phyloP scores from a whole-genome alignment of 1,140 invertebrate genomes.

The Dinoponera quadriceps region DNA sequence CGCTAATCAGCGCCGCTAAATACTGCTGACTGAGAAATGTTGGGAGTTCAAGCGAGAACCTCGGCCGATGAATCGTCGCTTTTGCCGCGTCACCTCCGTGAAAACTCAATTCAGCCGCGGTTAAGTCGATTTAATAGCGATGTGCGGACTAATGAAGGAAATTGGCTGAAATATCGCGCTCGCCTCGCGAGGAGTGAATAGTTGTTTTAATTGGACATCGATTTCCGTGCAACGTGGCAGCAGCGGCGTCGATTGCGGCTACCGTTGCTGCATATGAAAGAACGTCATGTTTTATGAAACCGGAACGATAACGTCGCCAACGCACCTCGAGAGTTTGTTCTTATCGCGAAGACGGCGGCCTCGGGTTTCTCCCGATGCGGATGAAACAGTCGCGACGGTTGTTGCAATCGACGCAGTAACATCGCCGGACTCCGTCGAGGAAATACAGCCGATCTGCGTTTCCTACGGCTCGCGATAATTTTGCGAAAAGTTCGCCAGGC shows the following conservation, averaged over 20 bases:
- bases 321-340: slow-evolving; percentile 30
- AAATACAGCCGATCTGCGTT: neutral
- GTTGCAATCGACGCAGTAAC: slow-evolving; percentile 2
- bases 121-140: neutral
- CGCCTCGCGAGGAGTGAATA: slow-evolving; percentile 1
- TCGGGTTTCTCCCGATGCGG: slow-evolving; percentile 8
- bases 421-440: neutral
- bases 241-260: neutral
- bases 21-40: neutral
- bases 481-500: too few species aligned
- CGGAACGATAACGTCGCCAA: slow-evolving; percentile 27
- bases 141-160: slow-evolving; percentile 2
- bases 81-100: neutral
- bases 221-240: neutral
- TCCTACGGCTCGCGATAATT: too few species aligned
- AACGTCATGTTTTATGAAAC: slow-evolving; percentile 38
- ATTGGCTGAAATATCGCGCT: neutral
- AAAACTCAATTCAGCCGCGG: neutral
- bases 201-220: slow-evolving; percentile 37
- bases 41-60: too few species aligned
- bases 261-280: neutral
- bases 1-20: neutral
- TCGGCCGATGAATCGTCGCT: neutral
- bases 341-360: slow-evolving; percentile 23
- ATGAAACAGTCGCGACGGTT: slow-evolving; percentile 8